A percentile compares a stretch with the other conserved stretches of the same genome.
These are phyloP conservation scores for Pseudomyrmex gracilis DNA, from an alignment of 1,140 invertebrate species.

Conservation along the genomic window DNA sequence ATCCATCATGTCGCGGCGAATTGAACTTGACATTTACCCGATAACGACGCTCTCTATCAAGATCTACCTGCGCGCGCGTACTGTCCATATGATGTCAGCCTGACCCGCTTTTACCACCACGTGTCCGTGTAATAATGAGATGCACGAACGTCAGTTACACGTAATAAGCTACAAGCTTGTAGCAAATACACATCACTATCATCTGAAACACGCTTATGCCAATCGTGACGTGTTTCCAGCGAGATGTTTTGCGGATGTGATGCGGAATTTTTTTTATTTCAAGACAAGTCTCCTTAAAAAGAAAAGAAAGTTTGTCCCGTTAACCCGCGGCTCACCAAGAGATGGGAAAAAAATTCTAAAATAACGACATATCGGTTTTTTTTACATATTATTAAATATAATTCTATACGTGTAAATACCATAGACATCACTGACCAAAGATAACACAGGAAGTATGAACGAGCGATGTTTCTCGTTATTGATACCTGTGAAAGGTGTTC, in stretches of 20 bases:
- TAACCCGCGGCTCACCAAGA: neutral
- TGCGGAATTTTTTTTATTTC: slow-evolving; percentile 20
- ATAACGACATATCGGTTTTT: too few species aligned
- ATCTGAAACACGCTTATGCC: neutral
- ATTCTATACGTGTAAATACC: too few species aligned
- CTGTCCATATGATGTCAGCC: slow-evolving; percentile 5
- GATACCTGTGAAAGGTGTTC: neutral
- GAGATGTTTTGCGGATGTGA: too few species aligned
- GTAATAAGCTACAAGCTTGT: slow-evolving; percentile 60
- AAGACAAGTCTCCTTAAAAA: neutral
- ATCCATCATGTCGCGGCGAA: slow-evolving; percentile 58
- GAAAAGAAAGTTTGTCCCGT: slow-evolving; percentile 11
- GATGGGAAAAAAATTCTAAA: neutral
- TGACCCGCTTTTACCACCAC: slow-evolving; percentile 65
- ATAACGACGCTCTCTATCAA: slow-evolving; percentile 62
- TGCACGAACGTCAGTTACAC: slow-evolving; percentile 54
- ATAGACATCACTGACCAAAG: too few species aligned
- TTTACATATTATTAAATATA: too few species aligned
- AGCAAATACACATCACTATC: too few species aligned
- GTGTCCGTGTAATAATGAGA: slow-evolving; percentile 59
- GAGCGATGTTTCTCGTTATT: too few species aligned
- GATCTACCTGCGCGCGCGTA: slow-evolving; percentile 57
- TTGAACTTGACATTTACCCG: slow-evolving; percentile 66
- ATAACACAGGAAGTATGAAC: too few species aligned
- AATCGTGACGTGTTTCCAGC: neutral